Percentiles rank a stretch among this genome's conserved stretches.
These are phyloP conservation scores for Caenorhabditis imperialis DNA, from an alignment of 2,888 invertebrate species.

Conservation along the genomic window DNA sequence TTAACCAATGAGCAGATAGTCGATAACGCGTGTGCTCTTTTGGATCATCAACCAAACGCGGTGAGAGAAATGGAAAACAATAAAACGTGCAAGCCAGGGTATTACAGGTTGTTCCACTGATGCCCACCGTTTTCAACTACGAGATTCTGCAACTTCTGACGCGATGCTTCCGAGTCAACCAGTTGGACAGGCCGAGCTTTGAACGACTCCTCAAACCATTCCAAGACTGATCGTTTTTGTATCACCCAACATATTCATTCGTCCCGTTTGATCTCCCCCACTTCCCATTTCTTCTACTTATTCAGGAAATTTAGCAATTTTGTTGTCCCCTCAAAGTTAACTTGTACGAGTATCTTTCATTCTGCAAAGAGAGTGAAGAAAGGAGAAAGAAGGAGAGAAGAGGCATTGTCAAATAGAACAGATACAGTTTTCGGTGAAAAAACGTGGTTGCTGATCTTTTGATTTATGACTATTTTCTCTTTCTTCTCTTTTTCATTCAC, in stretches of 20 bases:
- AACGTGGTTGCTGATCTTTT: conserved; percentile 30
- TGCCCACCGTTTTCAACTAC: conserved; percentile 47
- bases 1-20: conserved; percentile 87
- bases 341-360: conserved; percentile 30
- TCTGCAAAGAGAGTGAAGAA: conserved; percentile 6
- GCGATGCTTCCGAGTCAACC: conserved; percentile 55
- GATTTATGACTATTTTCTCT: conserved; percentile 14
- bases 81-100: too few species aligned
- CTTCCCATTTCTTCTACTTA: conserved; percentile 35
- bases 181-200: conserved; percentile 51
- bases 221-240: conserved; percentile 11
- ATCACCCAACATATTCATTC: conserved; percentile 23
- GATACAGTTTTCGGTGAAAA: conserved; percentile 27
- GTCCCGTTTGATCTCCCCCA: conserved; percentile 25
- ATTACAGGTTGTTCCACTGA: conserved; percentile 41
- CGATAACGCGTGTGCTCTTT: conserved; percentile 83
- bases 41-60: conserved; percentile 53
- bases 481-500: neutral
- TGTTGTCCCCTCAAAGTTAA: conserved; percentile 18
- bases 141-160: conserved; percentile 30
- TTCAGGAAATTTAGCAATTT: conserved; percentile 41
- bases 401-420: conserved; percentile 45
- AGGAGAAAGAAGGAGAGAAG: conserved; percentile 11
- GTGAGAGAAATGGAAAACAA: conserved; percentile 33
- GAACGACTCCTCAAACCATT: conserved; percentile 37